Evolutionary conservation across 23 tunicate genomes (phyloP).

Genomic region (Halocynthia aurantium): DNA sequence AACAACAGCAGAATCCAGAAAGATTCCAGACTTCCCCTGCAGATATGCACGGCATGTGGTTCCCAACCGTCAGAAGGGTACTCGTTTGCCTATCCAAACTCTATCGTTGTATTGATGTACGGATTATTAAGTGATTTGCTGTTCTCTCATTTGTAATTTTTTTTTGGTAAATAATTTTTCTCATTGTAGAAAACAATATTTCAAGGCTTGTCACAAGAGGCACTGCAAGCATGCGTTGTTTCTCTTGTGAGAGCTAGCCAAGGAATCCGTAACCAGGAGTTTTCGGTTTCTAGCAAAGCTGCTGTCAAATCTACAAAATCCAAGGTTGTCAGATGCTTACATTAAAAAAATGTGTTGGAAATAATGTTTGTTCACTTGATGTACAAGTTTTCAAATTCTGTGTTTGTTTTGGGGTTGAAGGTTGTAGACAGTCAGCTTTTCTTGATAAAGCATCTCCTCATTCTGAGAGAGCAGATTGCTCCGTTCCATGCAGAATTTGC

Average conservation of each 20-base stretch:
- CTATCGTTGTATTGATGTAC: slow-evolving; percentile 94
- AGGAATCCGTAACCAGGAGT: slow-evolving; percentile 19
- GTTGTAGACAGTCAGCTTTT: slow-evolving; percentile 85
- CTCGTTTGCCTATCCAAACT: slow-evolving; percentile 95
- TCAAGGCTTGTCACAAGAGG: slow-evolving; percentile 99
- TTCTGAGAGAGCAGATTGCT: slow-evolving; percentile 89
- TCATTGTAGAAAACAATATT: slow-evolving; percentile 79
- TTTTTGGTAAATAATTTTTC: neutral
- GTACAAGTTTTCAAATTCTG: neutral
- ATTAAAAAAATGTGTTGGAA: neutral
- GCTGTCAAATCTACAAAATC: slow-evolving; percentile 1
- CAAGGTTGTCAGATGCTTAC: slow-evolving; percentile 2
- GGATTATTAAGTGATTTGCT: neutral
- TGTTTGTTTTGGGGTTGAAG: slow-evolving; percentile 3
- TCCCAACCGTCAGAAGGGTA: slow-evolving; percentile 93
- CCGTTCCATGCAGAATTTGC: slow-evolving; percentile 92
- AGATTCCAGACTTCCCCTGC: slow-evolving; percentile 96
- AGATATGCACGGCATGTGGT: slow-evolving; percentile 99
- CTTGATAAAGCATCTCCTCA: slow-evolving; percentile 87
- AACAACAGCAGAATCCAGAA: slow-evolving; percentile 14
- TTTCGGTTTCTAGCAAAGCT: neutral
- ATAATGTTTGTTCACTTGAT: neutral
- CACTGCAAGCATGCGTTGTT: slow-evolving; percentile 89
- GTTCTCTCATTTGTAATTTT: neutral
- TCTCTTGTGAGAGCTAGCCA: slow-evolving; percentile 77